Base-by-base conservation (phyloP, 2,888 invertebrate species). In the Drosophila imparisetae region DNA sequence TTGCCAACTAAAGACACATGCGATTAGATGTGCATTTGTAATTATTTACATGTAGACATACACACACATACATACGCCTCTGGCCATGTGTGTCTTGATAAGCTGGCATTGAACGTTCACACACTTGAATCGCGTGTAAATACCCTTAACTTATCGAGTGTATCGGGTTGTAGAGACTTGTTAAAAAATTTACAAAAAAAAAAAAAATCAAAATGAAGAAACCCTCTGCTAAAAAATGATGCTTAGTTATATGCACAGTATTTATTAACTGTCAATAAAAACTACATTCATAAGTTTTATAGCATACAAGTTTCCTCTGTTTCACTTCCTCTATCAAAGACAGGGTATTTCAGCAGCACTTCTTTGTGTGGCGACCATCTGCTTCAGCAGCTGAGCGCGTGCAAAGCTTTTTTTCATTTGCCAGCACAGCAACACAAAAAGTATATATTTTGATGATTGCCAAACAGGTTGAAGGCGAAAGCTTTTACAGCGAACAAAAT, bases 381-480 rank as follows among this genome's bases (percentile, higher is more conserved):
- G 65, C 38, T 71, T 78, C 68, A 79, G 38, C 87, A 86, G 84
- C 89, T 84, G 82, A 89, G 73, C 83, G 89, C 76, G 78, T 80
- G 81, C 64, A 83, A 80, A 88, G 83, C 89, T 84, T 84, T 81
- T 65, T 42, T 15, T 40, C 34, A 42, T 57, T 71, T 86, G 85
- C 85, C 85, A 83, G 70, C 83, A 55, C 70, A 81, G 89, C 87
- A 89, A 83, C 73, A 77, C 74, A 79, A 38, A 58, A 66, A 58
- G 60, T 70, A 65, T 55, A 49, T 68, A 68, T 82, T 86, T 86
- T 30, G 50, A 63, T 70, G 76, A 86, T 85, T 86, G 89, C 71
- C 74, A 89, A 89, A 85, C 84, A 89, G 84, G 89, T 85, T 85
- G 84, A 52, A 77, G 60, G 34, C 73, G 53, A 80, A 81, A 89